Evolutionary conservation across 1,140 invertebrate species (phyloP).

Genomic region (Caenorhabditis brenneri): DNA sequence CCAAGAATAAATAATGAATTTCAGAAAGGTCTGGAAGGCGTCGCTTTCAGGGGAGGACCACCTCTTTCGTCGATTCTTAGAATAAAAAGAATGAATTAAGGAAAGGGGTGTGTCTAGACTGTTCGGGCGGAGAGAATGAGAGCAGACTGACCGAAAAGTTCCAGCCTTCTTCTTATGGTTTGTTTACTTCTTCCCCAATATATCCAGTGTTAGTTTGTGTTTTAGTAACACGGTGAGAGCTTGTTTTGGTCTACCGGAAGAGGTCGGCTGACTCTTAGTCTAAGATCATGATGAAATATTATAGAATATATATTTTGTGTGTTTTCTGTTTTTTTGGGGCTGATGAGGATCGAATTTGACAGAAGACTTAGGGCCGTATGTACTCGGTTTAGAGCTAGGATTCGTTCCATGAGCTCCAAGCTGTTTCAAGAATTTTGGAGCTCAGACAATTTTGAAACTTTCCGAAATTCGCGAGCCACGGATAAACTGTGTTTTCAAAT

Average conservation of each 20-base stretch:
- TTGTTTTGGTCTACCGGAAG: background rate
- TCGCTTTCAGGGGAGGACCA: no score
- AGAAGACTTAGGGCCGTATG: no score
- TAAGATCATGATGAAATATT: constrained; percentile 24
- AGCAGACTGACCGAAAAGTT: constrained; percentile 9
- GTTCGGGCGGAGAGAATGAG: background rate
- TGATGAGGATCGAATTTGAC: no score
- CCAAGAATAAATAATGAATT: no score
- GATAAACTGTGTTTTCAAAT: no score
- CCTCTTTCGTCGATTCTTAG: background rate
- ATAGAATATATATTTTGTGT: background rate
- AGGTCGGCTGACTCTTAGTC: background rate
- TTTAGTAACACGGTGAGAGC: background rate
- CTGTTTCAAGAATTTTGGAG: no score
- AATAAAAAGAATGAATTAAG: background rate
- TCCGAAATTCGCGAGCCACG: no score
- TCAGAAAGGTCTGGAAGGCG: no score
- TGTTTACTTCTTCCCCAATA: background rate
- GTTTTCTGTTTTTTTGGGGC: no score
- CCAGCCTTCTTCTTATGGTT: background rate
- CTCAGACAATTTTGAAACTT: no score
- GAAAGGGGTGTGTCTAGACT: constrained; percentile 6
- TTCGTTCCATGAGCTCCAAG: no score
- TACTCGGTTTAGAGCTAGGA: no score
- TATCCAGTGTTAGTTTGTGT: constrained; percentile 28